Evolutionary conservation across 2,888 invertebrate genomes (phyloP).

Genomic region (Leptopilina myrica): DNA sequence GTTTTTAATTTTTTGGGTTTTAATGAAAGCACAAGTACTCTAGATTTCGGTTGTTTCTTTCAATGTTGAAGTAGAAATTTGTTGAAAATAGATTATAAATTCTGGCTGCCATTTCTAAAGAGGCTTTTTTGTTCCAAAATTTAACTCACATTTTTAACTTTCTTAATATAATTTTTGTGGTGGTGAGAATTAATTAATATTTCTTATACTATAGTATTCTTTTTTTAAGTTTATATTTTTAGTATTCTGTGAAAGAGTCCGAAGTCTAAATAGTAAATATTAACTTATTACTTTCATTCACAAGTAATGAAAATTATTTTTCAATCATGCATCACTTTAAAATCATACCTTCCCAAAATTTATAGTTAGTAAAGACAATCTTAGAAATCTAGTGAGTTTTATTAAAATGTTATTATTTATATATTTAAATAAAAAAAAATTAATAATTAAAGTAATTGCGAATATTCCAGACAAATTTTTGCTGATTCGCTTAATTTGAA

Average conservation of each 20-base stretch:
- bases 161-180: not conserved
- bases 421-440: too few relatives aligned
- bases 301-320: not conserved
- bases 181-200: not conserved
- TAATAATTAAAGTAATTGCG: too few relatives aligned
- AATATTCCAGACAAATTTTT: too few relatives aligned
- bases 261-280: not conserved
- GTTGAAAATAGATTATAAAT: too few relatives aligned
- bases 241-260: conserved; percentile 1
- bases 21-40: too few relatives aligned
- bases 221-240: not conserved
- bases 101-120: too few relatives aligned
- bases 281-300: too few relatives aligned
- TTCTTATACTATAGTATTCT: not conserved
- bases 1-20: too few relatives aligned
- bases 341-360: conserved; percentile 49
- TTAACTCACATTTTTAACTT: not conserved
- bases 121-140: too few relatives aligned
- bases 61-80: too few relatives aligned
- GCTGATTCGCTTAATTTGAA: too few relatives aligned
- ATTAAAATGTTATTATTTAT: not conserved
- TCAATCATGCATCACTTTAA: conserved; percentile 46
- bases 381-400: conserved; percentile 39
- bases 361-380: conserved; percentile 52
- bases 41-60: too few relatives aligned